phyloP scores from a whole-genome alignment of 2,888 invertebrate genomes.

The Elgonia sp. region DNA sequence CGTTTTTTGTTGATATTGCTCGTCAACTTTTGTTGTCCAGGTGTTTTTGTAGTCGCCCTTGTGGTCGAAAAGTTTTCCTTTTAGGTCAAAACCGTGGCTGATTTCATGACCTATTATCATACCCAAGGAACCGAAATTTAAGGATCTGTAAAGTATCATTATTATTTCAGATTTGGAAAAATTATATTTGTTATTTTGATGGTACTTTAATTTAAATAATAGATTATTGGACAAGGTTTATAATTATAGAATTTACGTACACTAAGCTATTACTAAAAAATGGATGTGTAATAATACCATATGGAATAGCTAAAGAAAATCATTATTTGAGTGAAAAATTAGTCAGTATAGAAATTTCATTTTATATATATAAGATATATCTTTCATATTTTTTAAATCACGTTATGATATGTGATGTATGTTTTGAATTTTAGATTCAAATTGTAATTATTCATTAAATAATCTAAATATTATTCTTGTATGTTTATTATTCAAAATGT shows the following conservation, averaged over 20 bases:
- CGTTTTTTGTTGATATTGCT: constrained; percentile 87
- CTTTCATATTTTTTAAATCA: too few relatives aligned
- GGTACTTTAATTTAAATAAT: background rate
- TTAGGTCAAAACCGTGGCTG: constrained; percentile 64
- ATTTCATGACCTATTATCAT: constrained; percentile 70
- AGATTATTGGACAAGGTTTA: background rate
- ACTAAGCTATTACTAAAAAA: constrained; percentile 34
- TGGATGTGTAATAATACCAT: constrained; percentile 44
- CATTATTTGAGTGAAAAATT: background rate
- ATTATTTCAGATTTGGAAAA: too few relatives aligned
- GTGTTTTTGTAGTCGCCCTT: constrained; percentile 52
- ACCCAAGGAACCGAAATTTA: constrained; percentile 62
- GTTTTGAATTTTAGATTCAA: too few relatives aligned
- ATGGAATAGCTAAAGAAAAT: constrained; percentile 46
- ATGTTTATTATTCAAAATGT: too few relatives aligned
- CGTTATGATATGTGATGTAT: too few relatives aligned
- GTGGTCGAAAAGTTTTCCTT: constrained; percentile 40
- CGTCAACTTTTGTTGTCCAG: constrained; percentile 15
- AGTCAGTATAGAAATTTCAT: too few relatives aligned
- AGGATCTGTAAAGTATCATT: constrained; percentile 39
- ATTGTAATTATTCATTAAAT: too few relatives aligned
- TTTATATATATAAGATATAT: too few relatives aligned
- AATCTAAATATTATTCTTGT: too few relatives aligned
- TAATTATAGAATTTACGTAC: constrained; percentile 24
- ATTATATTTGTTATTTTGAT: background rate